Evolutionary conservation across 2,797 vertebrate species (phyloP), one percentile per base, ranked within the genome.

Genomic region (Enteromius thamalakanensis): DNA sequence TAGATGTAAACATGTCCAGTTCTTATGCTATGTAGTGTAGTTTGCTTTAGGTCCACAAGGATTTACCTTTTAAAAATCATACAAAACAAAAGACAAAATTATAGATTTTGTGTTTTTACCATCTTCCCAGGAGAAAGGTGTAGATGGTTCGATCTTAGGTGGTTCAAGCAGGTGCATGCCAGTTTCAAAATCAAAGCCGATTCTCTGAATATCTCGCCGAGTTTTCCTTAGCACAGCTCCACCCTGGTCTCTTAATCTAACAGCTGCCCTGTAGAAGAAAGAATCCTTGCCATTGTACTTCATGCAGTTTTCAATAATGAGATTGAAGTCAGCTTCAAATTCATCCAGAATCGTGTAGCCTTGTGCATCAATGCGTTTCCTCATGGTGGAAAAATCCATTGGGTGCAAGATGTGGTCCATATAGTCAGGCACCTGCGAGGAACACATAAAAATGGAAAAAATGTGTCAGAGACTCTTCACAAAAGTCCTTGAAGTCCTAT

Each of bases 281-380:
- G 97, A 98, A 91, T 99, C 98, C 92, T 98, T 99, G 80, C 96
- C 96, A 90, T 99, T 99, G 89, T 99, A 99, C 89, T 97, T 98
- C 97, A 99, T 95, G 92, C 98, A 99, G 88, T 99, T 99, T 87
- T 96, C 95, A 85, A 98, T 85, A 11, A 99, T 98, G 83, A 98
- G 96, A 91, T 97, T 96, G 87, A 99, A 99, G 92, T 99, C 98
- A 0, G 92, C 94, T 91, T 99, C 96, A 85, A 99, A 98, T 87
- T 96, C 96, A 23, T 94, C 93, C 79, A 99, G 93, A 90, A 95
- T 97, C 90, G 86, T 94, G 92, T 99, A 99, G 87, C 90, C 92
- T 91, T 99, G 97, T 21, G 92, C 92, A 37, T 99, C 97, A 45
- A 99, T 93, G 60, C 94, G 94, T 91, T 96, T 95, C 78, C 95